phyloP scores from a whole-genome alignment of 2,797 vertebrate species.

The Sphenopsis melanotis region DNA sequence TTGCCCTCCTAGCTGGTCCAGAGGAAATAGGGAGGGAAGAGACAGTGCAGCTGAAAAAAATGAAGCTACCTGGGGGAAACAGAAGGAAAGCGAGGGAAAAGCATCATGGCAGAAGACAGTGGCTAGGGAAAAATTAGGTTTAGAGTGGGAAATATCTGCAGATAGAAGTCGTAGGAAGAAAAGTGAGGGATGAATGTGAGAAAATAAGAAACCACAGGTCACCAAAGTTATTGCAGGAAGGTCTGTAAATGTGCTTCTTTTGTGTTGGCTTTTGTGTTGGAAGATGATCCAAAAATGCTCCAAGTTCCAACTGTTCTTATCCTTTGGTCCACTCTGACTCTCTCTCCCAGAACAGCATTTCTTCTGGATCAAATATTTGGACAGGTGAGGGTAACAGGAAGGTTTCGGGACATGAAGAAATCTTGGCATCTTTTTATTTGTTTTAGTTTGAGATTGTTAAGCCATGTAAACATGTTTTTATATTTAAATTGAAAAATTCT shows the following conservation, averaged over 20 bases:
- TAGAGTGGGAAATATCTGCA: not conserved
- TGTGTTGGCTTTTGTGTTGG: not conserved
- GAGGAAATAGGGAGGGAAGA: not conserved
- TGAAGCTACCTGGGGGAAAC: not conserved
- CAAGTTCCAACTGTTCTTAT: not conserved
- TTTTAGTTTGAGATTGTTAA: not conserved
- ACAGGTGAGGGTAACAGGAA: not conserved
- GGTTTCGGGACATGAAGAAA: not conserved
- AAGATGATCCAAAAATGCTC: not conserved
- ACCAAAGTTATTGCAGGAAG: not conserved
- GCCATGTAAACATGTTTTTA: not conserved
- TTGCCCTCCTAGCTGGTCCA: not conserved
- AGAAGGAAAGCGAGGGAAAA: fast-evolving
- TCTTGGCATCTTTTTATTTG: not conserved
- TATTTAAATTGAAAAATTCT: not conserved
- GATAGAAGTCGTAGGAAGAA: not conserved
- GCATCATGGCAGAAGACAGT: not conserved
- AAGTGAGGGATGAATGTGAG: not conserved
- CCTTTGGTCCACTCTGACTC: not conserved
- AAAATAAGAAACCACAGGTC: not conserved
- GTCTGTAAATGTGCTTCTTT: not conserved
- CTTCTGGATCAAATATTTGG: not conserved
- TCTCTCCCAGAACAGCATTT: not conserved
- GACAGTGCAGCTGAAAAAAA: not conserved
- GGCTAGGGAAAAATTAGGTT: not conserved